Evolutionary conservation across 92 coral and sea anemone genomes (phyloP), one percentile per base, ranked within the genome.

Genomic region (Metridium senile): DNA sequence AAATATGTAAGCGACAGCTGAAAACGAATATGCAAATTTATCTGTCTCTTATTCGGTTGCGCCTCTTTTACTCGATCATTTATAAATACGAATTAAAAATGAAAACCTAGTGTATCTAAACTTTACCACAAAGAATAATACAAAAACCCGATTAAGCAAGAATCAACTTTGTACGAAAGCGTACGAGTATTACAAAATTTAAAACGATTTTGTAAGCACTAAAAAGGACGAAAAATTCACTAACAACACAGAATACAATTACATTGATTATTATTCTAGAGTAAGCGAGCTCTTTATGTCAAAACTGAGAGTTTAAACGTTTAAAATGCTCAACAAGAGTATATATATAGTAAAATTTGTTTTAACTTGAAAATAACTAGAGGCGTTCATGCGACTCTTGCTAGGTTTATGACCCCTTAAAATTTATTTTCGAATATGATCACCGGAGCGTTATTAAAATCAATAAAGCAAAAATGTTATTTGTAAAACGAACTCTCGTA

Each of bases 21-120:
- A 58, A 73, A 33, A 8, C 20, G 43, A 58, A 58, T 73, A 73
- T 73, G 78, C 78, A 56, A 73, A 73, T 73, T 73, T 32, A 8
- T 46, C 67, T 11, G 32, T 73, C 78, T 58, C 58, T 33, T 58
- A 22, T 32, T 58, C 23, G 22, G 68, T 21, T 45, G 31, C 30
- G 57, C 58, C 27, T 22, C 16, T 58, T 73, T 34, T 13, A 23
- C 78, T 51, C 20, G 52, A 73, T 53, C 21, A 53, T 7, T 73
- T 57, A 73, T 25, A 73, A 54, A 58, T 33, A 22, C 56, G 31
- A 10, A 22, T 58, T 58, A 23, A 31, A 9, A 0, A 53, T 20
- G 31, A 28, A 56, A 56, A 56, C 6, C 22, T 68, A 1, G 19
- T 10, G 1, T 29, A 30, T 9, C 46, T 53, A 26, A 72, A 53